Evolutionary conservation across 2,888 invertebrate species (phyloP).

Genomic region (Acrocyrtus sp.): DNA sequence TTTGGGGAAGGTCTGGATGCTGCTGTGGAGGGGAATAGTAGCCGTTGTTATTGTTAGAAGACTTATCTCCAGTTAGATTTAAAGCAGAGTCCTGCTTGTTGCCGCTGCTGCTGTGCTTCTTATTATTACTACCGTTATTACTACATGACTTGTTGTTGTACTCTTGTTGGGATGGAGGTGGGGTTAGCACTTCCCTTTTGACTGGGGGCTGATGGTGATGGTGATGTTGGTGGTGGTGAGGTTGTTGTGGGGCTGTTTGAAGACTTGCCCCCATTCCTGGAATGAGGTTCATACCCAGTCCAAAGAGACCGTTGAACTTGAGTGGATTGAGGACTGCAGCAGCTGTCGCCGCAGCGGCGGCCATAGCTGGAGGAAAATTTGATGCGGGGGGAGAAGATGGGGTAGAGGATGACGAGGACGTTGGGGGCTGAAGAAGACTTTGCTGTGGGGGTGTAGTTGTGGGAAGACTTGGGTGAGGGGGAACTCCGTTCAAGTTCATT

Average conservation of each 20-base stretch:
- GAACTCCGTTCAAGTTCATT: constrained; percentile 31
- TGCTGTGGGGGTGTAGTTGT: background rate
- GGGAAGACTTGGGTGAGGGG: background rate
- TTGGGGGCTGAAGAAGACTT: constrained; percentile 27
- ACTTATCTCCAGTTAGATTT: constrained; percentile 1
- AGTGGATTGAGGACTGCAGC: constrained; percentile 66
- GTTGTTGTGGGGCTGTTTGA: constrained; percentile 30
- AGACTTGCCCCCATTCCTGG: constrained; percentile 60
- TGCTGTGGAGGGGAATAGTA: background rate
- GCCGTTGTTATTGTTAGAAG: background rate
- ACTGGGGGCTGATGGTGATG: constrained; percentile 9
- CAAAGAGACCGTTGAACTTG: constrained; percentile 58
- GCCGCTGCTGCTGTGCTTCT: background rate
- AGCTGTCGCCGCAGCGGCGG: constrained; percentile 69
- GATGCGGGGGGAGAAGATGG: constrained; percentile 47
- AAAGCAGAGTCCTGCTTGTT: too few species aligned
- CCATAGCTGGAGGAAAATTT: constrained; percentile 51
- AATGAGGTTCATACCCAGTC: constrained; percentile 68
- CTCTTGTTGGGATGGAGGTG: constrained; percentile 65
- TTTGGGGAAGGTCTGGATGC: background rate
- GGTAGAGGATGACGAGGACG: background rate
- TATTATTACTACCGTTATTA: background rate
- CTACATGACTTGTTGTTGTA: constrained; percentile 26
- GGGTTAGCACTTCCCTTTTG: constrained; percentile 30
- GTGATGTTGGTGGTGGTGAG: constrained; percentile 52